phyloP scores from a whole-genome alignment of 35 echinoderm and acorn worm species.

The Diadema setosum region DNA sequence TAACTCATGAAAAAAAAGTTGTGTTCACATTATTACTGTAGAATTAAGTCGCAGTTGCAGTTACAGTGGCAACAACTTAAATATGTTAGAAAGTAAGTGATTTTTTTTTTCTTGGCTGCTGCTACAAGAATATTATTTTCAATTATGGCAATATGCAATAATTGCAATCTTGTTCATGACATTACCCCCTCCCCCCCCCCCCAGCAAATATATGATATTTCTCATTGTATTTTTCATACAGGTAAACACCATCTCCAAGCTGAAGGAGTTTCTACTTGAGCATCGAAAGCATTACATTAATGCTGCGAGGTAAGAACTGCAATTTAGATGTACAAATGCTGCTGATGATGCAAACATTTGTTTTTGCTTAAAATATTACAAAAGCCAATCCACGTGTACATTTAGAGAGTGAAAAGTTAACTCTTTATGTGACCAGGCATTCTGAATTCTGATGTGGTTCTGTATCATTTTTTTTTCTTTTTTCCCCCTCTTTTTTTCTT shows the following conservation, averaged over 20 bases:
- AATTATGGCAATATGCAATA: no score
- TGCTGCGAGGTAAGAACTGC: conserved; percentile 66
- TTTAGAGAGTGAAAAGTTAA: background rate
- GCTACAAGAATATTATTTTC: no score
- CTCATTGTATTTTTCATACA: no score
- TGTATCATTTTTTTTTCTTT: background rate
- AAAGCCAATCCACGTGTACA: background rate
- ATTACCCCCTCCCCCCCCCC: no score
- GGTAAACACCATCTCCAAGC: conserved; percentile 76
- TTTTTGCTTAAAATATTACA: background rate
- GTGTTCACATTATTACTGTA: no score
- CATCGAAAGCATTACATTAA: conserved; percentile 94
- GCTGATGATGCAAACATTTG: background rate
- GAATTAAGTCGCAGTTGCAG: no score
- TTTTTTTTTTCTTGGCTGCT: no score
- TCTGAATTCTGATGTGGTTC: background rate
- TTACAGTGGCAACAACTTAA: no score
- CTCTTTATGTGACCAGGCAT: background rate
- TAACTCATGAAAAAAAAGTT: no score
- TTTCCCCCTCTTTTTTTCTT: background rate
- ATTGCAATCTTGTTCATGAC: no score
- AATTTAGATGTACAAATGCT: background rate
- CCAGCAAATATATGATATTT: no score
- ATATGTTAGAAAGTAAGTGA: no score
- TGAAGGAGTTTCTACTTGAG: conserved; percentile 84